These are phyloP conservation scores for Styela clava DNA, from an alignment of 23 tunicate species.

Conservation along the genomic window DNA sequence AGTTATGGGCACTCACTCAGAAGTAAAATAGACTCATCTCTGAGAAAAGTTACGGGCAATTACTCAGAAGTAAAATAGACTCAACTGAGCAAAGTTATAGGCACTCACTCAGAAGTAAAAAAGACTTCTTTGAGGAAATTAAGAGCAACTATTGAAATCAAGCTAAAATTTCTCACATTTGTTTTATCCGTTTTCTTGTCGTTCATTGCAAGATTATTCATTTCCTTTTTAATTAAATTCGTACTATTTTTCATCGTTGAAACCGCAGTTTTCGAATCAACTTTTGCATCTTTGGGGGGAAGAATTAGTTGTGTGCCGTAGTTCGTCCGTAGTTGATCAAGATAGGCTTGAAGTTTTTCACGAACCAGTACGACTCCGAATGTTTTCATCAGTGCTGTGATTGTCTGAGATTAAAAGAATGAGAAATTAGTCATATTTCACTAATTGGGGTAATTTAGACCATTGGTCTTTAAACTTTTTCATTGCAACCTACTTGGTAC, in stretches of 20 bases:
- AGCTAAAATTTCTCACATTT: no score
- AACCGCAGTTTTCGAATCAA: neutral
- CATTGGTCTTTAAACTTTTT: no score
- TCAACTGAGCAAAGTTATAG: no score
- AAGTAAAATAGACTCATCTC: no score
- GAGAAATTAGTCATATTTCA: neutral
- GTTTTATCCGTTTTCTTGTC: constrained; percentile 13
- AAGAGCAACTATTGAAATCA: neutral
- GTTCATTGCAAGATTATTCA: constrained; percentile 33
- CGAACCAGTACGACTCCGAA: constrained; percentile 51
- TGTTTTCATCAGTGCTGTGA: constrained; percentile 62
- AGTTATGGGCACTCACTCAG: no score
- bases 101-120: no score
- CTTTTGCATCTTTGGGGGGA: constrained; percentile 41
- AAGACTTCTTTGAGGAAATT: neutral
- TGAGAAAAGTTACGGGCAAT: no score
- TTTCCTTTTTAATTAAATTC: constrained; percentile 26
- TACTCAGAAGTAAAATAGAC: no score
- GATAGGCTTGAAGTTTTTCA: constrained; percentile 42
- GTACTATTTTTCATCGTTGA: constrained; percentile 4
- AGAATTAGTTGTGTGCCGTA: constrained; percentile 56
- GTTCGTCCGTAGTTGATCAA: constrained; percentile 41
- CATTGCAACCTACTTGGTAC: no score
- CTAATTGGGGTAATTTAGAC: no score
- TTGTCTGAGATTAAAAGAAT: neutral